Conservation (phyloP, 2,888 invertebrate species). For the Auanema freiburgensis region DNA sequence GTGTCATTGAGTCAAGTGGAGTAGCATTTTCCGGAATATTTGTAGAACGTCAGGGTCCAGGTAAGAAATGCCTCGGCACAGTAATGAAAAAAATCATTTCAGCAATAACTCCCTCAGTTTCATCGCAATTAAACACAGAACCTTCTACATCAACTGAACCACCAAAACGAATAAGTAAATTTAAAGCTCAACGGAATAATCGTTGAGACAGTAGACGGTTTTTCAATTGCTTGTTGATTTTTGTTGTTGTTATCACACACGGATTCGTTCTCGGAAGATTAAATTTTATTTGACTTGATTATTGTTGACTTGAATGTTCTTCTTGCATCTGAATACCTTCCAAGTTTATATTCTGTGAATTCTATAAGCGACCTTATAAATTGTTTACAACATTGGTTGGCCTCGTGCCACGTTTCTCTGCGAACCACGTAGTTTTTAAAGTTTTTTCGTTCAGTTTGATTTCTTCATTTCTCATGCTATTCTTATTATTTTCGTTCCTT, state of each 20-base stretch:
- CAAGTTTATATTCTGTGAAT: no score
- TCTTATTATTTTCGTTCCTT: neutral
- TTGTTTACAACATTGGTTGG: neutral
- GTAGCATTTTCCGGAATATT: slow-evolving; percentile 16
- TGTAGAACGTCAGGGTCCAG: slow-evolving; percentile 12
- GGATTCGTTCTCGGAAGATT: neutral
- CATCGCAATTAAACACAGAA: neutral
- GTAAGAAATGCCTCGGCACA: neutral
- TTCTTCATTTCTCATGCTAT: neutral
- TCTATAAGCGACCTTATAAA: no score
- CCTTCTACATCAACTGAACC: neutral
- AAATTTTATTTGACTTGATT: no score
- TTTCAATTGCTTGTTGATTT: neutral
- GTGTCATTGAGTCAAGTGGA: slow-evolving; percentile 12
- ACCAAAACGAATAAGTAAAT: slow-evolving; percentile 16
- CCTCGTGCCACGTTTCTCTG: slow-evolving; percentile 2
- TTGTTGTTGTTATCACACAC: slow-evolving; percentile 2
- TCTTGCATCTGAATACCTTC: no score
- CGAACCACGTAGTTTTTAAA: neutral
- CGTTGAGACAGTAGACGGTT: neutral
- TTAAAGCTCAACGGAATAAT: slow-evolving; percentile 14
- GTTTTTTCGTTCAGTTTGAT: neutral
- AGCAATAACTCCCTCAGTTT: neutral
- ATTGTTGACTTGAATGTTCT: no score
- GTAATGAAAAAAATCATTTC: neutral